These are phyloP conservation scores for Paedocypris sp. DNA, from an alignment of 2,113 vertebrate species.

Conservation along the genomic window DNA sequence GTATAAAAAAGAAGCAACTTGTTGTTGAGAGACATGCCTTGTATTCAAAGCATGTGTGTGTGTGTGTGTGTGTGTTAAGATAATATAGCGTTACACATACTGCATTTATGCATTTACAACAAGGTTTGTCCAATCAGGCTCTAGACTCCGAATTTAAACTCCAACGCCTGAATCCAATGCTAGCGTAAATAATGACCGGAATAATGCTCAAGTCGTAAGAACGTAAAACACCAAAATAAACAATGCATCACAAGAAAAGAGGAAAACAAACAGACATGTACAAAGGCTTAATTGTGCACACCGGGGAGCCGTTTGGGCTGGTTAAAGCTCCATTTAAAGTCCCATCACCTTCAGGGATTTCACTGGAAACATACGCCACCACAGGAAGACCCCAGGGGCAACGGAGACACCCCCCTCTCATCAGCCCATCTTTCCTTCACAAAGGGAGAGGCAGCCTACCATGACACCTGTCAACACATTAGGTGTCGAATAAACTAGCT, in stretches of 20 bases:
- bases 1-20: too few relatives aligned
- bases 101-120: too few relatives aligned
- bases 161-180: background rate
- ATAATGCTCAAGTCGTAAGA: background rate
- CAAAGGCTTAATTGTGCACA: conserved; percentile 57
- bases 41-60: too few relatives aligned
- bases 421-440: conserved; percentile 38
- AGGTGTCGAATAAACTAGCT: conserved; percentile 54
- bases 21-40: too few relatives aligned
- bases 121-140: too few relatives aligned
- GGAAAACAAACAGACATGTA: conserved; percentile 53
- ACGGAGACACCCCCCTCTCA: conserved; percentile 25
- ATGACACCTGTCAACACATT: conserved; percentile 57
- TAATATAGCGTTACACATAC: too few relatives aligned
- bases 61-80: too few relatives aligned
- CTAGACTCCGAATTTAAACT: too few relatives aligned
- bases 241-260: conserved; percentile 25
- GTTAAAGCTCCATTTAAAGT: conserved; percentile 48
- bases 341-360: conserved; percentile 41
- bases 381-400: conserved; percentile 64
- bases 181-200: background rate
- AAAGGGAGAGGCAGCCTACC: conserved; percentile 49
- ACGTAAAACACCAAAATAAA: conserved; percentile 40
- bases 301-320: conserved; percentile 49
- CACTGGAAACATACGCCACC: conserved; percentile 48